Base-by-base conservation (phyloP, 2,113 vertebrate genomes). In the Myxocyprinus asiaticus region DNA sequence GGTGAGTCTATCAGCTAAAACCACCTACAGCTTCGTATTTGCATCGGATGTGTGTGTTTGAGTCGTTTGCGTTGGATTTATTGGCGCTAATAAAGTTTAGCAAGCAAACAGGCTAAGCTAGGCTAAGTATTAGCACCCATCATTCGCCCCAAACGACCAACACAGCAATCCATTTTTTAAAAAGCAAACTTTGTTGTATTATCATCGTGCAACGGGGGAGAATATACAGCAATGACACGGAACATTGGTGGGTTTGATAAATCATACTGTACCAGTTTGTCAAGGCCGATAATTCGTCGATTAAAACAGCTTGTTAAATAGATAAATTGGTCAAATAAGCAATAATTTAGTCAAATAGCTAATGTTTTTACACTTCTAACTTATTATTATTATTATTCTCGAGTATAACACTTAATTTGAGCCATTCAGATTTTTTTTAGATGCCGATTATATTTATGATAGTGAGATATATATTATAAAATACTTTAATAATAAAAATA, bases 1-100 rank as follows among this genome's bases (percentile, higher is more conserved):
- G 93, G 93, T 94, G 94, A 94, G 94, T 94, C 33, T 81, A 82
- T 65, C 44, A 78, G 73, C 75, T 80, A 72, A 78, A 76, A 78
- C 77, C 79, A 83, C 88, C 78, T 79, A 89, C 56, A 73, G 66
- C 50, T 53, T 66, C 55, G n/a, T 70, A 45, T 62, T 62, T 59
- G 73, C 50, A 70, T 76, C 63, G 56, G 12, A 1, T 82, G 22
- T 22, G 58, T 72, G 76, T 76, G 77, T 70, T 55, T 63, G 67
- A 69, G 64, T 61, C 58, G 50, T 77, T 33, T 81, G 64, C 59
- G 63, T 53, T 15, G n/a, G 66, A 56, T 83, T 63, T 45, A 53
- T 77, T 75, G 79, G 67, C 64, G 58, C 7, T 74, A 50, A 74
- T 74, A 74, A 74, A 63, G 72, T 59, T 50, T 63, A 74, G 58